Conservation (phyloP, 2,797 vertebrate species). For the Phataginus tricuspis region DNA sequence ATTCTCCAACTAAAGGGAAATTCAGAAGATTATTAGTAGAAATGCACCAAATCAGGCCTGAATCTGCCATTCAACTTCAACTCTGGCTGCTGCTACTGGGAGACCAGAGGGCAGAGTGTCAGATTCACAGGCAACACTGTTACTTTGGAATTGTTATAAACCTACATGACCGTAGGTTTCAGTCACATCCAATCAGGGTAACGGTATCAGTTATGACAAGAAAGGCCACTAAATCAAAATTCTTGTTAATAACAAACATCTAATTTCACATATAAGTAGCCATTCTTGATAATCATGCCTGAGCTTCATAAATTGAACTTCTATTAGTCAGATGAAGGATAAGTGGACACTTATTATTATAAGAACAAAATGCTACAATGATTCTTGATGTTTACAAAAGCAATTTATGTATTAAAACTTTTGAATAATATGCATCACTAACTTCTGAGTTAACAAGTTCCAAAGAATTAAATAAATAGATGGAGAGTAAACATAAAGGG, state of each 20-base stretch:
- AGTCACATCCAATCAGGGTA: neutral
- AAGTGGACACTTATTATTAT: neutral
- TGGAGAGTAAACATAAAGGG: neutral
- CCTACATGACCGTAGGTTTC: neutral
- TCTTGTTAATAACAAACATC: neutral
- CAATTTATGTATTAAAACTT: neutral
- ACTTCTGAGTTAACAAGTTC: slow-evolving; percentile 36
- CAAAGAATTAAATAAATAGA: neutral
- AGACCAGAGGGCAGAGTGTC: neutral
- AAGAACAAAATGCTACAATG: neutral
- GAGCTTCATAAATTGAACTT: neutral
- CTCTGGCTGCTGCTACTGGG: neutral
- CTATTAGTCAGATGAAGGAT: neutral
- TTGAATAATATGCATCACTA: neutral
- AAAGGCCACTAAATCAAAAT: neutral
- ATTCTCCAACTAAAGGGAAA: slow-evolving; percentile 94
- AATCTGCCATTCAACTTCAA: neutral
- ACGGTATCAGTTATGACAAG: neutral
- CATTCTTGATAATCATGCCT: neutral
- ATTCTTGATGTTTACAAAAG: slow-evolving; percentile 17
- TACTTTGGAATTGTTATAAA: neutral
- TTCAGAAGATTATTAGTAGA: neutral
- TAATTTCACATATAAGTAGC: slow-evolving; percentile 11
- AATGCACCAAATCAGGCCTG: neutral
- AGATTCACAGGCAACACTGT: neutral